Conservation (phyloP, 2,797 vertebrate genomes). For the Chromis chromis region DNA sequence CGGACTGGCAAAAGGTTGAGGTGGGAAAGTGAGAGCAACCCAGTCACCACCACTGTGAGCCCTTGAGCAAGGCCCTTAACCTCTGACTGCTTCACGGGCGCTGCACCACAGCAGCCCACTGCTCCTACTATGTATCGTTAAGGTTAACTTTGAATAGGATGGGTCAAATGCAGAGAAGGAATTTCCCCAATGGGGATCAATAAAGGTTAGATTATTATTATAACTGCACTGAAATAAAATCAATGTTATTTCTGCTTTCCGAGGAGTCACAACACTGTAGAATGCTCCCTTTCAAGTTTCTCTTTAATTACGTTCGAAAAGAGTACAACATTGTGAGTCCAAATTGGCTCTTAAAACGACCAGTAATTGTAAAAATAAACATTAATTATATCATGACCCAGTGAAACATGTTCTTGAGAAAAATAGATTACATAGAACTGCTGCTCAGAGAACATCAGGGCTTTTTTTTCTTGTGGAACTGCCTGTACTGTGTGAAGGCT, state of each 20-base stretch:
- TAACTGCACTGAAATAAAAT: background rate
- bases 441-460: slow-evolving; percentile 5
- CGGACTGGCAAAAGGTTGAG: too few species aligned
- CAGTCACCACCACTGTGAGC: too few species aligned
- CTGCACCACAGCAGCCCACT: too few species aligned
- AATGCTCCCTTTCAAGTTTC: background rate
- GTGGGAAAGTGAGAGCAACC: too few species aligned
- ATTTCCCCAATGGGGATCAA: too few species aligned
- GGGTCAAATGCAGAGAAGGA: too few species aligned
- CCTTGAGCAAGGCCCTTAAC: too few species aligned
- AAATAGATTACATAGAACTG: slow-evolving; percentile 10
- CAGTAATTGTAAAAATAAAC: slow-evolving; percentile 4
- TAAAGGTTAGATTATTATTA: too few species aligned
- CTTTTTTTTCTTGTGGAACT: slow-evolving; percentile 37
- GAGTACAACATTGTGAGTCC: background rate
- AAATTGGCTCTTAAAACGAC: background rate
- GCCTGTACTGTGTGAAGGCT: slow-evolving; percentile 47
- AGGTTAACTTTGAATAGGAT: too few species aligned
- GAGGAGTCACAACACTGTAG: background rate
- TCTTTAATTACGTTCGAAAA: background rate
- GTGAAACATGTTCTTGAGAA: background rate
- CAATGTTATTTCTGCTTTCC: background rate
- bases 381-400: too few species aligned
- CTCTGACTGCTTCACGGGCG: too few species aligned
- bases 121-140: too few species aligned